Evolutionary conservation across 2,888 invertebrate genomes (phyloP), one percentile per base, ranked within the genome.

Genomic region (Eristalis intricaria): DNA sequence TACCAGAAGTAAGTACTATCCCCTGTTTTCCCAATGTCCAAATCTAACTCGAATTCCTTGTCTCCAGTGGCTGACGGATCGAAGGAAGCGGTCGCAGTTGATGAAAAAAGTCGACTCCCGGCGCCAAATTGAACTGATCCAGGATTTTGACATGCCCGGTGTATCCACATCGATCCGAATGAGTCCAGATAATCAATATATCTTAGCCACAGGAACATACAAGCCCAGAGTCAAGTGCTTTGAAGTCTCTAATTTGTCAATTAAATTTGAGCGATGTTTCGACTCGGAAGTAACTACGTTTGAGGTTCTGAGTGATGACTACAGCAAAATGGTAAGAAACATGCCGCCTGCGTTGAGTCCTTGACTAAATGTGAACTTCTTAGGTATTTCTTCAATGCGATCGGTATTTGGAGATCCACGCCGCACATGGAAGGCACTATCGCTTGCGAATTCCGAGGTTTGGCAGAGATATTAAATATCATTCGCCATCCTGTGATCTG

Each of bases 121-220:
- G 89, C 95, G 97, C 89, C 95, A 98, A 91, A 98, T 99, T 90
- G 98, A 99, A 93, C 95, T 99, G 60, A 97, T 99, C 89, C 99
- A 99, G 93, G 99, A 99, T 92, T 99, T 99, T 94, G 98, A 99
- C 90, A 99, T 99, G 99, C 99, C 99, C 32, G 98, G 96, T 68
- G 95, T 99, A 0, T 98, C 98, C 91, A 96, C 96, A 22, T 95
- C 95, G 71, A 94, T 99, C 29, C 95, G 95, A 90, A 95, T 98
- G 88, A 97, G 99, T 10, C 96, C 95, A 90, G 99, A 99, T 94
- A 97, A 97, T 22, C 97, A 99, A 89, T 99, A 97, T 91, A 96
- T 99, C 86, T 94, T 99, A 91, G 97, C 97, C 1, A 96, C 99
- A 43, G 99, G 99, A 66, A 97, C 96, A 87, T 99, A 99, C 92